Evolutionary conservation across 2,113 vertebrate species (phyloP).

Genomic region (Calypte anna): DNA sequence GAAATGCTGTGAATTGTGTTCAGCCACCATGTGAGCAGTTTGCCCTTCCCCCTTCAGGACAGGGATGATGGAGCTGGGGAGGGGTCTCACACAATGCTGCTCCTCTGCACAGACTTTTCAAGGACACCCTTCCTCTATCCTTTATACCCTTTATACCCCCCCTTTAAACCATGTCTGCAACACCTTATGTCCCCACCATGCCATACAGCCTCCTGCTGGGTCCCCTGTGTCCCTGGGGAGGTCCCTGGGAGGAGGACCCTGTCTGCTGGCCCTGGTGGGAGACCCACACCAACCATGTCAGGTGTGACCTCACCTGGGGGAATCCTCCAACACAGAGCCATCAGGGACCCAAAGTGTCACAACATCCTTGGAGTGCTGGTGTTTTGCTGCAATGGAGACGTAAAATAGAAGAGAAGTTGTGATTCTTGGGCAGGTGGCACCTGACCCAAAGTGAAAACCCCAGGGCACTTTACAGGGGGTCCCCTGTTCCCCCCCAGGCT

Average conservation of each 20-base stretch:
- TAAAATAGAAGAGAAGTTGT: background rate
- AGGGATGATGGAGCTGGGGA: background rate
- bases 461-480: background rate
- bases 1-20: background rate
- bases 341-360: background rate
- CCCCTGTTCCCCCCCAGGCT: background rate
- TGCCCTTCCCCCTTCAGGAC: background rate
- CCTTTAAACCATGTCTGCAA: background rate
- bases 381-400: background rate
- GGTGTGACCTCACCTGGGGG: background rate
- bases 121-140: background rate
- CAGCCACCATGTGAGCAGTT: fast-evolving
- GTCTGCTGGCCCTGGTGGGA: background rate
- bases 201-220: background rate
- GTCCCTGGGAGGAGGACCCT: background rate
- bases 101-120: background rate
- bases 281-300: fast-evolving
- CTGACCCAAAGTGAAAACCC: background rate
- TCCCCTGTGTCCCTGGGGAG: fast-evolving
- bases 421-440: background rate
- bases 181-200: fast-evolving
- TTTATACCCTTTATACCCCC: background rate
- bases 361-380: background rate
- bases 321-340: fast-evolving
- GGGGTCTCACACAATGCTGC: background rate